Base-by-base conservation (phyloP, 2,888 invertebrate species). In the Shargacucullia verbasci region DNA sequence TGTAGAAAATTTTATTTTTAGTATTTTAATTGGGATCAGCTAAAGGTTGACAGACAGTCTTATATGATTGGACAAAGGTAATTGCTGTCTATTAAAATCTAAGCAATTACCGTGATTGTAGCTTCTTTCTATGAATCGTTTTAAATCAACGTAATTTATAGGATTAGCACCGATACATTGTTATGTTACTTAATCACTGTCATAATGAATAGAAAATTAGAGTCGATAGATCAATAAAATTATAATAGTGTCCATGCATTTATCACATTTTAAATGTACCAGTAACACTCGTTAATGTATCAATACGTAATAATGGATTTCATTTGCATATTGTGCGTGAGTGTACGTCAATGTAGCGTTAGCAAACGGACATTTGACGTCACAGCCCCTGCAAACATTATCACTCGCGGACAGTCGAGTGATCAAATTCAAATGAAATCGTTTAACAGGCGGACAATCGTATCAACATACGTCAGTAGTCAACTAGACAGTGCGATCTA, bases 371-470 rank as follows among this genome's bases (percentile, higher is more conserved):
- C 70, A 52, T 65, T 58, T 60, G 64, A 57, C 56, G 55, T 59
- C 59, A 66, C 57, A 59, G 53, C 76, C 83, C 87, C 85, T 83
- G 77, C 85, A 83, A 88, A 87, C 83, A 88, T 83, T 92, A 92
- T 93, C 92, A 84, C 82, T 73, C 80, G 74, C 87, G 82, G 87
- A 88, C 92, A 90, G 91, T 83, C 90, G 83, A 92, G 83, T 92
- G 92, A 88, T 91, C 92, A 92, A 90, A 91, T 92, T 90, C 90
- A 91, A 93, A 92, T 91, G 91, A 85, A 89, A 90, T 88, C 89
- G 89, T 87, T 87, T 86, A 88, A 86, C 89, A 79, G 81, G 81
- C 85, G 83, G 73, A 92, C 92, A 92, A 92, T 92, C 90, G 84
- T 92, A 92, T 92, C 92, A 86, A 84, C 88, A 85, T 88, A 88